Base-by-base conservation (phyloP, 2,888 invertebrate genomes). In the Oasisia sp. region DNA sequence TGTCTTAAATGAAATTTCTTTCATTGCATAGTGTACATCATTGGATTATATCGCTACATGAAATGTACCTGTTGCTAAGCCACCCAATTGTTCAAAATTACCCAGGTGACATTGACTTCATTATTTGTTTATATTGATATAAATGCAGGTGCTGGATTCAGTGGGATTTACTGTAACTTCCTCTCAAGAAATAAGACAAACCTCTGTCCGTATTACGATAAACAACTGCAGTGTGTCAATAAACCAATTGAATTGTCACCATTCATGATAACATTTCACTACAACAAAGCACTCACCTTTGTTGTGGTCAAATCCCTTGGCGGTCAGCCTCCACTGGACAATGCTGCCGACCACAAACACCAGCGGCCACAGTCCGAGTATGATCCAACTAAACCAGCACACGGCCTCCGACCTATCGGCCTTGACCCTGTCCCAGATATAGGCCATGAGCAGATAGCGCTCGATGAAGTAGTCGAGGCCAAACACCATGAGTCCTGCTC, bases 381-480 rank as follows among this genome's bases (percentile, higher is more conserved):
- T 97, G 94, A 98, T 96, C 98, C 98, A 98, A 91, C 98, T 97
- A 95, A 97, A 97, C 96, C 97, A 97, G 96, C 98, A 98, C 92
- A 93, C 92, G 8, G 96, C 95, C 58, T 92, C 92, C n/a, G 95
- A 95, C 74, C 74, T 74, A 74, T 74, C 27, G 7, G 96, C 95
- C 94, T 97, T 97, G 58, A 97, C 97, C 32, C 97, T 97, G 94
- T 97, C 97, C 97, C 97, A 97, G 74, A 98, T 97, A 97, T 98
- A 98, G 94, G 95, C 92, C 93, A 97, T 97, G 97, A 98, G 97
- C 95, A 97, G 96, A 96, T 97, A 97, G 95, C 97, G 97, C 95
- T 98, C 98, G 93, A 98, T 97, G 96, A 98, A 98, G 96, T 98
- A 98, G 96, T 98, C 98, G 92, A 98, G 97, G 4, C 97, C 97